Base-by-base conservation (phyloP, 2,888 invertebrate genomes). In the Hypena proboscidalis region DNA sequence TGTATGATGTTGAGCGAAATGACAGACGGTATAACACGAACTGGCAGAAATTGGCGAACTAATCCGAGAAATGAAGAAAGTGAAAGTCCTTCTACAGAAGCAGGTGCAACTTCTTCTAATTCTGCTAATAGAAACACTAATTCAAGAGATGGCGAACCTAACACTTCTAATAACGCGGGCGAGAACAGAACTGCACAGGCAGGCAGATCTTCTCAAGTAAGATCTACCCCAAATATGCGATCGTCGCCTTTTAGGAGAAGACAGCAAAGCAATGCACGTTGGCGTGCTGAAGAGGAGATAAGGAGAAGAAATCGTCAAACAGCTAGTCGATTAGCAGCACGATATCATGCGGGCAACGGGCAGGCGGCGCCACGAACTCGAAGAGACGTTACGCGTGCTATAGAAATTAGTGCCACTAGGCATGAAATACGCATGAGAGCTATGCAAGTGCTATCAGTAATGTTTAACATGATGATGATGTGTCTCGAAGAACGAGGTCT, bases 391-490 rank as follows among this genome's bases (percentile, higher is more conserved):
- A 76, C 75, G 1, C 78, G 87, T 32, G 76, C 81, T 1, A 71
- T 89, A 35, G 89, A 89, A 70, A 80, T 89, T 17, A 85, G 83
- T 53, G 83, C 85, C 10, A 90, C 89, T 2, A 76, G 89, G 37
- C 87, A 89, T 58, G 87, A 87, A 61, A 86, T 91, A 47, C 83
- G 90, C n/a, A 85, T 89, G 83, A 75, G 90, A 37, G 91, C 90
- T 8, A 89, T 88, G 85, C 87, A 88, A 65, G 87, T 91, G 1
- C 64, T 91, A 10, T 88, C 90, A n/a, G 83, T 88, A 2, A 89
- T 91, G 88, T 91, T 91, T 54, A 88, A 90, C 53, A 88, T 90
- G 80, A 91, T 91, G 91, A 90, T 91, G 90, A 85, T 85, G 83
- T 91, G 91, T 49, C 73, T 90, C 17, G 90, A 90, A 51, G 89